Percentiles rank a stretch among this genome's conserved stretches.
phyloP scores from a whole-genome alignment of 2,113 vertebrate species.

The Laterallus jamaicensis region DNA sequence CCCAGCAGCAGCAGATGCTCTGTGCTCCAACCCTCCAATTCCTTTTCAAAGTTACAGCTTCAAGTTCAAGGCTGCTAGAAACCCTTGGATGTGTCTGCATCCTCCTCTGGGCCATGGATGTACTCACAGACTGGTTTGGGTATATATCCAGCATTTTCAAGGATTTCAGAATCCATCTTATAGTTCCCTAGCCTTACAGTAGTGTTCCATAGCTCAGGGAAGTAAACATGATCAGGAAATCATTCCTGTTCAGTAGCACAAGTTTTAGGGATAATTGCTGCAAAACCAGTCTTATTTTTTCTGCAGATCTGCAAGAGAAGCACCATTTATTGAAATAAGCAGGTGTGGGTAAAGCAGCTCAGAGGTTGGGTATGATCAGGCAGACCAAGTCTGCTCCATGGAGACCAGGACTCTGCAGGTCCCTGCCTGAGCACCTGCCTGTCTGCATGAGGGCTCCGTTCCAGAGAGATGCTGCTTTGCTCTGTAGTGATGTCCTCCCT shows the following conservation, averaged over 20 bases:
- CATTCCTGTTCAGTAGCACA: not conserved
- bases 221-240: not conserved
- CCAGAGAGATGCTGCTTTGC: not conserved
- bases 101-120: not conserved
- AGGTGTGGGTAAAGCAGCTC: not conserved
- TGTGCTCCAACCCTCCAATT: not conserved
- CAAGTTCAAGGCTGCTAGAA: not conserved
- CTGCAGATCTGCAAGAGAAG: not conserved
- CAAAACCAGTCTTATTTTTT: not conserved
- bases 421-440: not conserved
- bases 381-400: not conserved
- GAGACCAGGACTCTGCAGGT: not conserved
- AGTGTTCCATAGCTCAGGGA: not conserved
- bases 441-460: not conserved
- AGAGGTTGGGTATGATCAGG: accelerated
- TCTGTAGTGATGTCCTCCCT: not conserved
- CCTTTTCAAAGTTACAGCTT: not conserved
- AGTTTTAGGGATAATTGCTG: not conserved
- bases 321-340: not conserved
- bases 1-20: accelerated
- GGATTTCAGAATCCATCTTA: not conserved
- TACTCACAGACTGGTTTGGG: not conserved
- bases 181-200: not conserved
- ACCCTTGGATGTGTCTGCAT: accelerated
- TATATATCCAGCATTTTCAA: not conserved